Percentiles rank a stretch among this genome's conserved stretches.
Evolutionary conservation across 2,797 vertebrate genomes (phyloP).

Genomic region (Potorous gilbertii): DNA sequence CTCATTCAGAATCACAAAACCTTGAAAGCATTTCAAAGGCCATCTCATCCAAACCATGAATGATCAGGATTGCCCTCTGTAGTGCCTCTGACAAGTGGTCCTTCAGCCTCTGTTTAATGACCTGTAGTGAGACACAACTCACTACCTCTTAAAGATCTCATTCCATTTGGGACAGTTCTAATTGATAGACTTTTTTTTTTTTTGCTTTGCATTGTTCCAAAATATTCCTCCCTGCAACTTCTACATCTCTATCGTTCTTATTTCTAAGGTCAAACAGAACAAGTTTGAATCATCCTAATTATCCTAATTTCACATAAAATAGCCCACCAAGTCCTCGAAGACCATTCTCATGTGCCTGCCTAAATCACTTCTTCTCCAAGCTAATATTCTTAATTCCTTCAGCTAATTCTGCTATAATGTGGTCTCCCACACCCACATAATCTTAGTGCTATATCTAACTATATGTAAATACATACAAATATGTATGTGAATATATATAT

Average conservation of each 20-base stretch:
- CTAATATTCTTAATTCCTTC: background rate
- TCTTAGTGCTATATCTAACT: background rate
- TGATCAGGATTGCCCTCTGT: background rate
- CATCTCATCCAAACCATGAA: background rate
- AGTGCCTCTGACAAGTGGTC: background rate
- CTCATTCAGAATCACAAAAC: background rate
- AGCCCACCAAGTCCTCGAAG: background rate
- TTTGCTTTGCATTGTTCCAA: background rate
- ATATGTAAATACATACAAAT: too few relatives aligned
- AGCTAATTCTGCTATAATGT: background rate
- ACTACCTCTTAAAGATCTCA: background rate
- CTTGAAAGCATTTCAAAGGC: background rate
- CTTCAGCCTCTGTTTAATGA: background rate
- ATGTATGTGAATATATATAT: background rate
- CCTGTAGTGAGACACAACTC: background rate
- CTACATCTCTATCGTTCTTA: background rate
- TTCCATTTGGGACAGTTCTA: background rate
- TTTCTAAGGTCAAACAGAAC: background rate
- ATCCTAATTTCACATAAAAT: background rate
- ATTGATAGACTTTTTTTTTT: background rate
- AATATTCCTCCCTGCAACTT: background rate
- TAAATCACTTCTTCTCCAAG: background rate
- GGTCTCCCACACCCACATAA: background rate
- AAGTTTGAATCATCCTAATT: background rate
- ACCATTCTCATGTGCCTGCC: background rate